phyloP scores from a whole-genome alignment of 2,888 invertebrate genomes.

The Pandemis cinnamomeana region DNA sequence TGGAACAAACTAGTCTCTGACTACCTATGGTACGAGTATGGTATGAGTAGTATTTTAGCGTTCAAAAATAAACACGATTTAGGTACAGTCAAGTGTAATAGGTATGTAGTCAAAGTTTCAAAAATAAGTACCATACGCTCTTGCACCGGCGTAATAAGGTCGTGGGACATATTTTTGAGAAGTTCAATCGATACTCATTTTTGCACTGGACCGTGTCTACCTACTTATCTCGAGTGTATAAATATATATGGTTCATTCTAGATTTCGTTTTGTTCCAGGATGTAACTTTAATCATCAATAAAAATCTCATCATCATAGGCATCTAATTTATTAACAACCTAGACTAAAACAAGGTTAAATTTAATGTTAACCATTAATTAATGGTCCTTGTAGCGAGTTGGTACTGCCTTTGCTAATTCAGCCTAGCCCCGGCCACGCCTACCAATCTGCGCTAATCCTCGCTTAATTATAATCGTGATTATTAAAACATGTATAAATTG shows the following conservation, averaged over 20 bases:
- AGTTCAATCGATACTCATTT: too few species aligned
- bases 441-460: slow-evolving; percentile 25
- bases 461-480: slow-evolving; percentile 18
- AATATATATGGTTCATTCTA: not conserved
- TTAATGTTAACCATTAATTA: slow-evolving; percentile 13
- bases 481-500: slow-evolving; percentile 24
- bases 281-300: not conserved
- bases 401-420: slow-evolving; percentile 20
- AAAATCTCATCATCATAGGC: not conserved
- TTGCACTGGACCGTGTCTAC: too few species aligned
- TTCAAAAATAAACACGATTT: too few species aligned
- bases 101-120: too few species aligned
- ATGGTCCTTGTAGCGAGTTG: slow-evolving; percentile 8
- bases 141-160: too few species aligned
- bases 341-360: slow-evolving; percentile 20
- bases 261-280: not conserved
- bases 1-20: too few species aligned
- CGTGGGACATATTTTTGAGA: too few species aligned
- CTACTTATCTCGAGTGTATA: not conserved
- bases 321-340: not conserved
- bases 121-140: too few species aligned
- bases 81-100: too few species aligned
- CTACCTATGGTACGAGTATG: too few species aligned
- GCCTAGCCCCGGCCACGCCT: slow-evolving; percentile 29
- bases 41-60: too few species aligned